A percentile compares a stretch with the other conserved stretches of the same genome.
Conservation (phyloP, 2,113 vertebrate species). For the Grallaria varia region DNA sequence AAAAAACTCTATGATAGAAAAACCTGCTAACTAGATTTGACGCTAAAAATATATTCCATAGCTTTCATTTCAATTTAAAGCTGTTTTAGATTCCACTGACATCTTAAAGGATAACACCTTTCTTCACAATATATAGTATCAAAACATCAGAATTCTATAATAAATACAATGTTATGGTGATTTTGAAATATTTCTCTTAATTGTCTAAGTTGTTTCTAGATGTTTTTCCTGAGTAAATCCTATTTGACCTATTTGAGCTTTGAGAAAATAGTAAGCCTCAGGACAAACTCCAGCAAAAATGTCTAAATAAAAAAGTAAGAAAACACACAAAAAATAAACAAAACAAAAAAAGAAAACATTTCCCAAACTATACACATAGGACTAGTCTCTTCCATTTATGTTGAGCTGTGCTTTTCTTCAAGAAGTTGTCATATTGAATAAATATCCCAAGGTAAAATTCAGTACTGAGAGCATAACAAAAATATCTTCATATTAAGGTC, state of each 20-base stretch:
- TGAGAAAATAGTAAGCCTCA: background rate
- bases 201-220: background rate
- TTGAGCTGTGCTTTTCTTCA: background rate
- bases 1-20: background rate
- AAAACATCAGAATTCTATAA: background rate
- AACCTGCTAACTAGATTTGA: background rate
- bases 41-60: background rate
- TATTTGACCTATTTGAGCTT: background rate
- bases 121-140: background rate
- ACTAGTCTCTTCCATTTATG: background rate
- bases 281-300: background rate
- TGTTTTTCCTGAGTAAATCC: background rate
- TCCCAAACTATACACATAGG: background rate
- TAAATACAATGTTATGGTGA: background rate
- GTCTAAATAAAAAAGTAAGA: background rate
- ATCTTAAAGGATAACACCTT: background rate
- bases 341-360: background rate
- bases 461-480: background rate
- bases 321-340: background rate
- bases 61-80: background rate
- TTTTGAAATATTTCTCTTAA: background rate
- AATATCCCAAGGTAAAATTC: background rate
- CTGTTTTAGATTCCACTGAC: background rate
- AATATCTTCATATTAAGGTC: conserved; percentile 48
- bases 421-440: background rate